Conservation (phyloP, 2,113 vertebrate species). For the Brienomyrus longianalis region DNA sequence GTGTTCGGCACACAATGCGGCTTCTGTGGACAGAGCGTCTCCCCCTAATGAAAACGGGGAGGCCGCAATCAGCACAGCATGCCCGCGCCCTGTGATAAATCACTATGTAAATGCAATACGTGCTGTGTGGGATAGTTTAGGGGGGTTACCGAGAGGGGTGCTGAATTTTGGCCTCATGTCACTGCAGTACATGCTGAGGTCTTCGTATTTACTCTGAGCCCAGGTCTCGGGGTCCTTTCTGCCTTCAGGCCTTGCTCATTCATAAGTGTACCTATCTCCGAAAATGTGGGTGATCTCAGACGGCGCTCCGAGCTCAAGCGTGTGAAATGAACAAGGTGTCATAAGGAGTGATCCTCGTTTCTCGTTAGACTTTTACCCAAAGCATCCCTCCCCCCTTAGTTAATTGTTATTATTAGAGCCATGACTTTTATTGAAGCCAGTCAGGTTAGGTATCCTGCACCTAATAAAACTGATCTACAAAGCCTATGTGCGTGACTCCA, state of each 20-base stretch:
- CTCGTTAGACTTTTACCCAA: neutral
- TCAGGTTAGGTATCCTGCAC: neutral
- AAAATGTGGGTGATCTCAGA: neutral
- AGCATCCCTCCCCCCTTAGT: too few species aligned
- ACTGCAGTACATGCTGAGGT: neutral
- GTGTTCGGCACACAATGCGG: slow-evolving; percentile 38
- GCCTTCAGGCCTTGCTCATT: neutral
- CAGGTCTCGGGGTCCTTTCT: neutral
- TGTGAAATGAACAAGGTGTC: neutral
- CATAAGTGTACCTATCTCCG: neutral
- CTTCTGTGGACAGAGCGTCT: slow-evolving; percentile 31
- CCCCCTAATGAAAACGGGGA: slow-evolving; percentile 27
- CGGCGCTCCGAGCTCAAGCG: neutral
- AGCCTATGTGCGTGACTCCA: neutral
- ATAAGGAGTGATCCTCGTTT: neutral
- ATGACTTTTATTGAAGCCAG: neutral
- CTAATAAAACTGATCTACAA: neutral
- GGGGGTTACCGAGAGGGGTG: neutral
- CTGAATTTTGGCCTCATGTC: neutral
- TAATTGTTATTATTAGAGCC: neutral
- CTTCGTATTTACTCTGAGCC: neutral
- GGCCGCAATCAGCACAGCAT: slow-evolving; percentile 25
- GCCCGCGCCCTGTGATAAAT: slow-evolving; percentile 30
- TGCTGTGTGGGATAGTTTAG: neutral
- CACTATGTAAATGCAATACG: neutral